Evolutionary conservation across 2,888 invertebrate genomes (phyloP), one percentile per base, ranked within the genome.

Genomic region (Lymantria dispar): DNA sequence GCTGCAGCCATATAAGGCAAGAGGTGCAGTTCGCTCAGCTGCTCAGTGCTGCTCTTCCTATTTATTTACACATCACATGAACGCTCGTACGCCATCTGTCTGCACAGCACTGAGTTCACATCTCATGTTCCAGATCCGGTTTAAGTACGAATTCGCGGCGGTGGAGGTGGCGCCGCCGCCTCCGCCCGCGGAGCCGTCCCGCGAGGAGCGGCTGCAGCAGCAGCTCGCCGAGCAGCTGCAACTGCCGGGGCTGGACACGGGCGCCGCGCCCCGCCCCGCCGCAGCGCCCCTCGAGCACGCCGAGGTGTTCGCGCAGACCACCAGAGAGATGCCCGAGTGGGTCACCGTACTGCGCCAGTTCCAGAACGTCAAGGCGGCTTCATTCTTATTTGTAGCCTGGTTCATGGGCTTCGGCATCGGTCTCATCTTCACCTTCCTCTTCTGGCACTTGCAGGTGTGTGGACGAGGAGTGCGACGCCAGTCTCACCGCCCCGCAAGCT

Each of bases 401-500:
- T 98, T 98, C 87, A 99, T 99, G 98, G 99, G 99, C 49, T 98
- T 99, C 78, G 99, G 99, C 48, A 98, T 99, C 72, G 99, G 99
- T 0, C 93, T 99, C 68, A 99, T 99, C 69, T 99, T 99, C 90
- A 98, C 99, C 3, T 99, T 99, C 89, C 95, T 99, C 51, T 99
- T 99, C 92, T 99, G 99, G 99, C 99, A 99, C 87, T 93, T 99
- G 44, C 95, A 98, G 92, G 98, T 98, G 8, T 3, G 47, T 7
- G 3, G 12, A 8, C 14, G 22, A 10, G 30, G 7, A 1, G 3
- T 3, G 9, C 8, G 9, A 15, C 15, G n/a, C 8, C 33, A 30
- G 30, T 30, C 30, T 7, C 30, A n/a, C n/a, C n/a, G n/a, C n/a
- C 5, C 5, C n/a, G 8, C n/a, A 38, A n/a, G 38, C 8, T 9